phyloP scores from a whole-genome alignment of 2,888 invertebrate genomes.

The Drosophila demipolita region DNA sequence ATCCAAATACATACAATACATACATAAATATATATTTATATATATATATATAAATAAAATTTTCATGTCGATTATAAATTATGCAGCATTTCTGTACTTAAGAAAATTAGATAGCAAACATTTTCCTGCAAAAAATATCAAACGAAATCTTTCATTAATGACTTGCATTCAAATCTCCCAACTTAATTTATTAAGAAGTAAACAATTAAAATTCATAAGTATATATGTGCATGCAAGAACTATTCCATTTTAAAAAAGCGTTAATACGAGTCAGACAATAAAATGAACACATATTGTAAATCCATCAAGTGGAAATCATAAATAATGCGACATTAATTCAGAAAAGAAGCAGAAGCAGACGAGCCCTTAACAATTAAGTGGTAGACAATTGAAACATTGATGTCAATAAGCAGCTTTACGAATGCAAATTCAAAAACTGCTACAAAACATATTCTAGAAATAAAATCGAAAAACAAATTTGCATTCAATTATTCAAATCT shows the following conservation, averaged over 20 bases:
- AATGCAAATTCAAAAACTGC: slow-evolving; percentile 51
- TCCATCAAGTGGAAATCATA: slow-evolving; percentile 28
- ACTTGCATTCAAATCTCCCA: slow-evolving; percentile 57
- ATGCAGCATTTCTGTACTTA: slow-evolving; percentile 55
- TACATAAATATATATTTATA: slow-evolving; percentile 2
- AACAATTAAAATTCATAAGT: slow-evolving; percentile 34
- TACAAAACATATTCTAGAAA: slow-evolving; percentile 67
- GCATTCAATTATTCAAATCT: slow-evolving; percentile 33
- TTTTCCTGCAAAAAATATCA: slow-evolving; percentile 59
- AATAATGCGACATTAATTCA: slow-evolving; percentile 27
- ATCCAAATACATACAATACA: slow-evolving; percentile 30
- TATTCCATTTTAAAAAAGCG: slow-evolving; percentile 63
- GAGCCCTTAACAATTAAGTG: slow-evolving; percentile 45
- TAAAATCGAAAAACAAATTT: slow-evolving; percentile 53
- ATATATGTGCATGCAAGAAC: slow-evolving; percentile 62
- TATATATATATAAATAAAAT: slow-evolving; percentile 24
- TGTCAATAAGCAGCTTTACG: slow-evolving; percentile 66
- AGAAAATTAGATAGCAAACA: slow-evolving; percentile 73
- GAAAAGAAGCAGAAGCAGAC: slow-evolving; percentile 7
- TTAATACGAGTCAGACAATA: slow-evolving; percentile 52
- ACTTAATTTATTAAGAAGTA: slow-evolving; percentile 27
- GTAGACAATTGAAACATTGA: slow-evolving; percentile 65
- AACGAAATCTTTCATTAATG: slow-evolving; percentile 40
- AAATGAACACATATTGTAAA: slow-evolving; percentile 33
- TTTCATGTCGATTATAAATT: slow-evolving; percentile 76